These are phyloP conservation scores for Ceryle rudis DNA, from an alignment of 2,797 vertebrate species.

Conservation along the genomic window DNA sequence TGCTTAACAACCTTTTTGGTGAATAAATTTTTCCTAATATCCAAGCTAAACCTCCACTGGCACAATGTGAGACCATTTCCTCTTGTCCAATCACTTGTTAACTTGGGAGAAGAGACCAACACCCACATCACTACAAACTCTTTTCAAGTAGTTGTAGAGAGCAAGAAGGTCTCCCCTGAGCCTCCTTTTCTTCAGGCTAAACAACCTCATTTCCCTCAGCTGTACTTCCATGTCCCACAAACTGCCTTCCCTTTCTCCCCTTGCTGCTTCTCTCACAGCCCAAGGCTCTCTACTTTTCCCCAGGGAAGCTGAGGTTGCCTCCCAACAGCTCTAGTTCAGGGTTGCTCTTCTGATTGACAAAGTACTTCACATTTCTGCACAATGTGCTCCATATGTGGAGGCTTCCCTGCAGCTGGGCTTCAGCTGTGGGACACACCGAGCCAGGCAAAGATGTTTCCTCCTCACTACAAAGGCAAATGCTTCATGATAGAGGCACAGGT, in stretches of 20 bases:
- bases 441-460: neutral
- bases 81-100: neutral
- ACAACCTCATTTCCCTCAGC: neutral
- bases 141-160: neutral
- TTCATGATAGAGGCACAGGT: neutral
- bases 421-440: rapidly evolving
- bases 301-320: rapidly evolving
- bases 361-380: neutral
- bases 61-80: neutral
- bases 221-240: neutral
- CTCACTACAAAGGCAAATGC: neutral
- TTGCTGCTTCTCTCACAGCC: neutral
- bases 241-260: neutral
- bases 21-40: neutral
- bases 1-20: neutral
- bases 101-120: neutral
- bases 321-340: neutral
- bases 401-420: neutral
- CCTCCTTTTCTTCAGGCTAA: neutral
- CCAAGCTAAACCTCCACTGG: neutral
- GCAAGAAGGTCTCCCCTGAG: neutral
- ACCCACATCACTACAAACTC: neutral
- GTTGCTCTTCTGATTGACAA: neutral
- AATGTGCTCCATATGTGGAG: rapidly evolving
- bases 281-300: neutral